A percentile compares a stretch with the other conserved stretches of the same genome.
phyloP scores from a whole-genome alignment of 2,888 invertebrate genomes.

The Caenorhabditis angaria region DNA sequence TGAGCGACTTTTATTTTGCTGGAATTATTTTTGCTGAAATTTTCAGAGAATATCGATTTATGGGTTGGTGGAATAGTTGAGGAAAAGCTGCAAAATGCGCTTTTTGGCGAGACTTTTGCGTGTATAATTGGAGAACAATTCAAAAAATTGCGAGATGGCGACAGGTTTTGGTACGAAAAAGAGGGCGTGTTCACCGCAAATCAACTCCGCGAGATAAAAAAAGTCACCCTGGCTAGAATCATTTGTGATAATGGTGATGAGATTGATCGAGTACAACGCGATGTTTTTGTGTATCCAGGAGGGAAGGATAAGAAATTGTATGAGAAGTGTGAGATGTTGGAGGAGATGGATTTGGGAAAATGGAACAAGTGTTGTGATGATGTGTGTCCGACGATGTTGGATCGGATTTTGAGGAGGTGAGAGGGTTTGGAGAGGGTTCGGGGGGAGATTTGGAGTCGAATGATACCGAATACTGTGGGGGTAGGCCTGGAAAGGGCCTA shows the following conservation, averaged over 20 bases:
- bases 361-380: constrained; percentile 39
- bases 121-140: constrained; percentile 93
- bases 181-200: constrained; percentile 84
- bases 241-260: constrained; percentile 93
- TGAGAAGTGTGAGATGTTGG: constrained; percentile 18
- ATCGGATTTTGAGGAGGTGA: constrained; percentile 37
- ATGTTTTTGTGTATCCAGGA: constrained; percentile 38
- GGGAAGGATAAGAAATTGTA: constrained; percentile 27
- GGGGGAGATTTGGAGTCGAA: too few relatives aligned
- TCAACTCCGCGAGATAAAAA: constrained; percentile 84
- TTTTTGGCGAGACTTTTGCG: constrained; percentile 90
- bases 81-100: constrained; percentile 82
- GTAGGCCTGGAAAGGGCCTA: too few relatives aligned
- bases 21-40: constrained; percentile 2
- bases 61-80: constrained; percentile 96
- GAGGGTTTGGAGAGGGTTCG: not conserved
- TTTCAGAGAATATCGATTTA: constrained; percentile 84
- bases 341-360: constrained; percentile 27
- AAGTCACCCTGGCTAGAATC: constrained; percentile 82
- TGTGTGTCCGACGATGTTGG: constrained; percentile 46
- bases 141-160: constrained; percentile 86
- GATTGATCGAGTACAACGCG: constrained; percentile 79
- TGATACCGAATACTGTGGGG: too few relatives aligned
- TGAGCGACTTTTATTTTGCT: constrained; percentile 45
- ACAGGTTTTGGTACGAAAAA: constrained; percentile 90